phyloP scores from a whole-genome alignment of 2,888 invertebrate genomes.

The Drosophila peninsularis region DNA sequence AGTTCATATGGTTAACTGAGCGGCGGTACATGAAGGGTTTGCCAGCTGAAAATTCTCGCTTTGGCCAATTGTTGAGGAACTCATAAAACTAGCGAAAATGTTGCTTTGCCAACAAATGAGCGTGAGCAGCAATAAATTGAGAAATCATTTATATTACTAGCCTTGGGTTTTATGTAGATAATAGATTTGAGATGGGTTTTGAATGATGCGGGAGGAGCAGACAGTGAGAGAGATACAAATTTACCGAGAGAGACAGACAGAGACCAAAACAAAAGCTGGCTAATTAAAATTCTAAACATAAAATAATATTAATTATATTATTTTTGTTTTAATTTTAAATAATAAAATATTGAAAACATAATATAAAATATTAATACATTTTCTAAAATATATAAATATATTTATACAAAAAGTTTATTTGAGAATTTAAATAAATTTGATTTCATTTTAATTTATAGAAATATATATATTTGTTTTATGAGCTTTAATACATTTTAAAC shows the following conservation, averaged over 20 bases:
- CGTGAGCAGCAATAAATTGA: slow-evolving; percentile 4
- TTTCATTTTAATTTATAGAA: no score
- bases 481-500: no score
- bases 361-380: no score
- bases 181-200: background rate
- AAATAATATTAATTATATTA: background rate
- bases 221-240: background rate
- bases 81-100: slow-evolving; percentile 24
- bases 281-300: background rate
- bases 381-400: no score
- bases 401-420: no score
- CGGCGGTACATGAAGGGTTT: slow-evolving; percentile 19
- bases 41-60: slow-evolving; percentile 20
- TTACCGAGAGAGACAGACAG: background rate
- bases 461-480: no score
- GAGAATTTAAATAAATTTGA: background rate
- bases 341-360: background rate
- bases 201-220: background rate
- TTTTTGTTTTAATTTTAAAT: background rate
- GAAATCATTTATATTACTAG: background rate
- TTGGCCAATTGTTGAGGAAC: slow-evolving; percentile 17
- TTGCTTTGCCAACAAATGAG: slow-evolving; percentile 1
- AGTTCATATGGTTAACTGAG: slow-evolving; percentile 23
- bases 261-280: no score
- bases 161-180: background rate